These are phyloP conservation scores for Heterodera schachtii DNA, from an alignment of 1,140 invertebrate genomes.

Conservation along the genomic window DNA sequence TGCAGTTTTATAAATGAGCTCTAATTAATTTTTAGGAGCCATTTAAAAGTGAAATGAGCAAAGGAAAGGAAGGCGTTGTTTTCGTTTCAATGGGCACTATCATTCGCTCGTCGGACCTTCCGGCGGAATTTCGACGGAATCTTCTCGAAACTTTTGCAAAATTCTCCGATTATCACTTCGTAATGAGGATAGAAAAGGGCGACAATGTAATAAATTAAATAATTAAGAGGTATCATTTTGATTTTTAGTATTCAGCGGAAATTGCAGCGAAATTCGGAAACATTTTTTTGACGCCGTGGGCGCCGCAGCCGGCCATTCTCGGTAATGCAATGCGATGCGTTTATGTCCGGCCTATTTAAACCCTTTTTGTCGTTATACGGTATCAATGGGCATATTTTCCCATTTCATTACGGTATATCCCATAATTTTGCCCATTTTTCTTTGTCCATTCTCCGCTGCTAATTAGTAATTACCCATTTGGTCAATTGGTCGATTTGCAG, in stretches of 20 bases:
- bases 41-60: conserved; percentile 27
- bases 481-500: conserved; percentile 2
- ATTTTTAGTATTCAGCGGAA: conserved; percentile 20
- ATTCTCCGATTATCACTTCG: conserved; percentile 44
- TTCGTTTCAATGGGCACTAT: conserved; percentile 45
- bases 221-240: not conserved
- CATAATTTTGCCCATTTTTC: not conserved
- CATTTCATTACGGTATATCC: too few relatives aligned
- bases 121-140: conserved; percentile 28
- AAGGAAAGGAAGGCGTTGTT: conserved; percentile 38
- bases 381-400: too few relatives aligned
- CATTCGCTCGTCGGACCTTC: conserved; percentile 30
- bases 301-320: conserved; percentile 40
- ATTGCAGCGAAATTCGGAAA: conserved; percentile 29
- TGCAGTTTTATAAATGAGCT: not conserved
- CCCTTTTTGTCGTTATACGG: too few relatives aligned
- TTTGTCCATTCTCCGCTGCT: not conserved
- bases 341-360: too few relatives aligned
- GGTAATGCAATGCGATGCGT: conserved; percentile 6
- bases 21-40: conserved; percentile 12
- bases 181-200: conserved; percentile 42
- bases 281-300: conserved; percentile 37
- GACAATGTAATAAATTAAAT: conserved; percentile 30
- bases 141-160: conserved; percentile 34
- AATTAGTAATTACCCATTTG: not conserved